Evolutionary conservation across 2,888 invertebrate species (phyloP).

Genomic region (Baccha elongata): DNA sequence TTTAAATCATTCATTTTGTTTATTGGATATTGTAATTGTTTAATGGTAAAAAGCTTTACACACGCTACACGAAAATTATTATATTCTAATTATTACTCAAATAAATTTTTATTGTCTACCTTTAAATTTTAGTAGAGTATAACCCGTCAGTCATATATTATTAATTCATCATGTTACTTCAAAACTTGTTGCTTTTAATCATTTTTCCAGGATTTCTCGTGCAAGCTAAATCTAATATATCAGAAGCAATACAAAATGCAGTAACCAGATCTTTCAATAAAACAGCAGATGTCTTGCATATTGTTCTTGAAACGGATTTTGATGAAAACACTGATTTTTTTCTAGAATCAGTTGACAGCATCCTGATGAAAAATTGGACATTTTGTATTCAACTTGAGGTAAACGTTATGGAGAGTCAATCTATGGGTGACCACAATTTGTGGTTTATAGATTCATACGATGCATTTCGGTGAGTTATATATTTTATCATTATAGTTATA

Average conservation of each 20-base stretch:
- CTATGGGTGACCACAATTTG: slow-evolving; percentile 1
- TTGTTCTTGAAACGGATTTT: slow-evolving; percentile 1
- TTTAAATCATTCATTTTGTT: too few species aligned
- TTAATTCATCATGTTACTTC: too few species aligned
- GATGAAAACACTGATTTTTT: not conserved
- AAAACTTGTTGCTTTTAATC: too few species aligned
- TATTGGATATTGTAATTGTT: too few species aligned
- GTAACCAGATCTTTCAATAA: not conserved
- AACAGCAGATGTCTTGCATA: not conserved
- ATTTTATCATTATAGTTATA: not conserved
- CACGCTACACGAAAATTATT: too few species aligned
- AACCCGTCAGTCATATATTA: too few species aligned
- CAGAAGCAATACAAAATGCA: not conserved
- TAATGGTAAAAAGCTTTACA: too few species aligned
- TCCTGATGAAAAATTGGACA: not conserved
- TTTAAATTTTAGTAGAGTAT: too few species aligned
- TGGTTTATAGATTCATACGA: slow-evolving; percentile 15
- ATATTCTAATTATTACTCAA: too few species aligned
- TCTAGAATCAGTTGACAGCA: not conserved
- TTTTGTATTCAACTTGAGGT: slow-evolving; percentile 10
- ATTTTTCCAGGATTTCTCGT: too few species aligned
- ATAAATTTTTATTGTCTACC: too few species aligned
- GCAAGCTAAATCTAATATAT: too few species aligned
- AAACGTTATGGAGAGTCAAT: not conserved
- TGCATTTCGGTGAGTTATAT: slow-evolving; percentile 13